Conservation (phyloP, 2,888 invertebrate species). For the Zygogramma bicolorata region DNA sequence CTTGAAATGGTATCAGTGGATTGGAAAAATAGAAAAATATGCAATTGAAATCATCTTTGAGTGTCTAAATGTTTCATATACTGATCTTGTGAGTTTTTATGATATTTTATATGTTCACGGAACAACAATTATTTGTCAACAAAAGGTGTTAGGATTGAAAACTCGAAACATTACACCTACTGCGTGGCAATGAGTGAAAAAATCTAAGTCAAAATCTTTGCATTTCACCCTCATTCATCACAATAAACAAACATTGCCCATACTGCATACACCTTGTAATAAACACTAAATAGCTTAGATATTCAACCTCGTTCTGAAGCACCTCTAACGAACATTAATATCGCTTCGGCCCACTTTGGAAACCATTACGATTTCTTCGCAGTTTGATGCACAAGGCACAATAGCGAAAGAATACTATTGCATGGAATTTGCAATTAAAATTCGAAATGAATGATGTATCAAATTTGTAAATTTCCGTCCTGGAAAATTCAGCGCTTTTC, state of each 20-base stretch:
- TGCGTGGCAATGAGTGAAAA: neutral
- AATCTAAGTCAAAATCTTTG: neutral
- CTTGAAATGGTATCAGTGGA: no score
- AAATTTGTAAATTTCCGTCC: slow-evolving; percentile 64
- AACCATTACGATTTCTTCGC: slow-evolving; percentile 33
- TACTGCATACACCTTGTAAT: slow-evolving; percentile 12
- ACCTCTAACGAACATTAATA: slow-evolving; percentile 30
- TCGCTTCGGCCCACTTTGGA: slow-evolving; percentile 20
- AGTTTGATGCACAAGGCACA: slow-evolving; percentile 32
- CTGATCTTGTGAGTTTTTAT: no score
- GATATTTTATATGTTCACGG: no score
- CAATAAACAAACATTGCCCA: slow-evolving; percentile 12
- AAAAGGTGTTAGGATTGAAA: neutral
- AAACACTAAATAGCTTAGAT: slow-evolving; percentile 17
- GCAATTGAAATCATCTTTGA: no score
- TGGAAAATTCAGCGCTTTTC: slow-evolving; percentile 62
- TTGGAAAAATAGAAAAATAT: no score
- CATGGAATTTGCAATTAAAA: slow-evolving; percentile 57
- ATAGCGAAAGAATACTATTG: slow-evolving; percentile 42
- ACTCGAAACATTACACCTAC: neutral
- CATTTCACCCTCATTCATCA: neutral
- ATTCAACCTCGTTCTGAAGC: slow-evolving; percentile 24
- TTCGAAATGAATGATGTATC: slow-evolving; percentile 61
- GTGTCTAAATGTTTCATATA: no score
- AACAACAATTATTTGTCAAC: no score